Base-by-base conservation (phyloP, 2,113 vertebrate genomes). In the Haplochromis burtoni region DNA sequence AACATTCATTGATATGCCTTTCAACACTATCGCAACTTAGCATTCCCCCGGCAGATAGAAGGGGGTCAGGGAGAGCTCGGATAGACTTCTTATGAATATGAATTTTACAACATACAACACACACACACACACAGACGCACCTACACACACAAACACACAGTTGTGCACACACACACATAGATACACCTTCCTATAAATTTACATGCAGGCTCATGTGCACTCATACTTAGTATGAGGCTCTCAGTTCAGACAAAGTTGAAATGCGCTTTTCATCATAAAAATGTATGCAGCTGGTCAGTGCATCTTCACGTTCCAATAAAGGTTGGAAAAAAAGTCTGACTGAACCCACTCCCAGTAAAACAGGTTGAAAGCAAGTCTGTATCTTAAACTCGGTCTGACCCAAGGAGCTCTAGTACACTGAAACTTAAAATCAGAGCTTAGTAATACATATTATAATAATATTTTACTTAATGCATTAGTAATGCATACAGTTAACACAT, bases 1-100 rank as follows among this genome's bases (percentile, higher is more conserved):
- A 89, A 86, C 26, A 88, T 66, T 89, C 84, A 92, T 94, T 94
- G 84, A 90, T 86, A 95, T 94, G 92, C 92, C 2, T 81, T 93
- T 89, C 92, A 84, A 59, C 90, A 84, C 73, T 55, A 81, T 73
- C 53, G 31, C 55, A 88, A 91, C 54, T 95, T 93, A 93, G 83
- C 81, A 94, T 95, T 93, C 94, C 59, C 57, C 29, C 14, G 3
- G 87, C 78, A 85, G 51, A 79, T 63, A 26, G 80, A 78, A 45
- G 73, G 40, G 66, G 93, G 91, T 94, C 91, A 91, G 81, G n/a
- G 84, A 82, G 86, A 89, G 90, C 84, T 73, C 21, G 26, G 81
- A 59, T 84, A 33, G 86, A 86, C 88, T 88, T 80, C 88, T 92
- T 63, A 80, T 93, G 94, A 93, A 94, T 93, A 91, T 88, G 85